Base-by-base conservation (phyloP, 2,888 invertebrate species). In the Adelphocoris suturalis region DNA sequence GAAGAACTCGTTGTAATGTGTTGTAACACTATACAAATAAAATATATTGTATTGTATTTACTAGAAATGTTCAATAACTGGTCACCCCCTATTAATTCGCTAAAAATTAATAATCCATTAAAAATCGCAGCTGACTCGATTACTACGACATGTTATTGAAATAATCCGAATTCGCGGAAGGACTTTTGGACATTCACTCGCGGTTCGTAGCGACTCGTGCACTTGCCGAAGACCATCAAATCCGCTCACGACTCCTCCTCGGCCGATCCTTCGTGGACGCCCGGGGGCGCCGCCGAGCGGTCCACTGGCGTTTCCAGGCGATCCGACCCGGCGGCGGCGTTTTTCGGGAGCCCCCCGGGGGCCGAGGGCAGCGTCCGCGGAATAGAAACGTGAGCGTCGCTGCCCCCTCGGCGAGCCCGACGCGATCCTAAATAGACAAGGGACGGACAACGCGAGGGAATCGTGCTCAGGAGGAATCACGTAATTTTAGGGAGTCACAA, bases 401-500 rank as follows among this genome's bases (percentile, higher is more conserved):
- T 23, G 68, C 68, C 68, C 68, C 23, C 68, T 68, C 57, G n/a
- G 19, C 57, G 2, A 57, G 57, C 14, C 27, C 68, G 52, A 52
- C 52, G 52, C 23, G 68, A 23, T 7, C 68, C 9, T 23, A 23
- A 68, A 23, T 68, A 61, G 61, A 61, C 61, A 61, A 23, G 27
- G 19, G 23, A 68, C 5, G 68, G 68, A 23, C 19, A 68, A 68
- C 68, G 23, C 11, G 27, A 23, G 27, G 27, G 52, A 23, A 68
- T 68, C 68, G 68, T 68, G 68, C 68, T 68, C 68, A 13, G 23
- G 23, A 68, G 68, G 68, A 23, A 68, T 68, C 68, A 23, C 68
- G 68, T 68, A 23, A 68, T 68, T 68, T 68, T n/a, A 68, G 27
- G 68, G 68, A 68, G 23, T 68, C 68, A 13, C 68, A 68, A 68